Evolutionary conservation across 2,888 invertebrate genomes (phyloP), one percentile per base, ranked within the genome.

Genomic region (Acanthopleura granulata): DNA sequence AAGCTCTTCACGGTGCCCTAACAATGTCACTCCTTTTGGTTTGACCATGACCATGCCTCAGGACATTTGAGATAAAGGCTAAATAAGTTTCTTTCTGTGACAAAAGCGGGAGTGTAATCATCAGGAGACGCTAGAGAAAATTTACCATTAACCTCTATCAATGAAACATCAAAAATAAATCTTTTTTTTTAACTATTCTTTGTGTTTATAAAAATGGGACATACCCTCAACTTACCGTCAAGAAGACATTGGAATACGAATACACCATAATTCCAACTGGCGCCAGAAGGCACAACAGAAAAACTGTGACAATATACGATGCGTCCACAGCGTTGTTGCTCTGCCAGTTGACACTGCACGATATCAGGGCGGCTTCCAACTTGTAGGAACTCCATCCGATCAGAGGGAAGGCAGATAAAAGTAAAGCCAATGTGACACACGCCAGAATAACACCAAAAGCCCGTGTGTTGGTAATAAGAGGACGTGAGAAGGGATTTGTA

Each of bases 321-420:
- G 78, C 78, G 29, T 82, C 83, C 25, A 77, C 73, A 0, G 79
- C 29, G 69, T 81, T 75, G 22, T 74, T 62, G 9, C 62, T 70
- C 73, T 76, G 70, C 82, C 82, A 84, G 16, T 78, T 74, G 29
- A 84, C 78, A 49, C 82, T 81, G 62, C 83, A 84, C 1, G 80
- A 75, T 22, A 80, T 78, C 9, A 74, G 75, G 40, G 77, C 78
- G 18, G 82, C 82, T 72, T 88, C 88, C 49, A 82, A 76, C 4
- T 78, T 81, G 72, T 84, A 88, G n/a, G 78, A 77, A 73, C 83
- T 86, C 86, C 86, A 86, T 14, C 88, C 88, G 25, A 86, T 70
- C 25, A 85, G 74, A 1, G 88, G 88, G 18, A 85, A 49, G 0
- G 77, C 72, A 0, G 86, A 78, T 85, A 86, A 88, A 12, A 85